Evolutionary conservation across 92 coral and sea anemone genomes (phyloP), one percentile per base, ranked within the genome.

Genomic region (Porites lobata): DNA sequence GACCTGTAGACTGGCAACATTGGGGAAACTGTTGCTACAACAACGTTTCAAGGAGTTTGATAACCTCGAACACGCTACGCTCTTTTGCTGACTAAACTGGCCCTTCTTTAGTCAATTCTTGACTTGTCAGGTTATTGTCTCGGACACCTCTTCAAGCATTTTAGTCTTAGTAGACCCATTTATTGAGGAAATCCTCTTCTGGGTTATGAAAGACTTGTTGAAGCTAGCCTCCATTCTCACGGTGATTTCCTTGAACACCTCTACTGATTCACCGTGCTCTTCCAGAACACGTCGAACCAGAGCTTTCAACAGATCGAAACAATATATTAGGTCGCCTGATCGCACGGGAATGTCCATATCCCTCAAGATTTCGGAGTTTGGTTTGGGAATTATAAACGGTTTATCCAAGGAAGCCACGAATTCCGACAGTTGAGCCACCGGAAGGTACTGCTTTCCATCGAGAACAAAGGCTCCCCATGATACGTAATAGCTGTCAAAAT

Each of bases 251-350:
- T 95, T 92, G 73, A 95, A 95, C 4, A 90, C 92, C 29, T 97
- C 99, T 9, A 96, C 92, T 32, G 96, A 95, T 79, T 95, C 98
- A 52, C 98, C 98, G 69, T 95, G 95, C 61, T 92, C 93, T 53
- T 94, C 98, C 17, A 97, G 87, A 20, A 85, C 90, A 9, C 90
- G 90, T 56, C 94, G 93, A 50, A 97, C 99, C 15, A 97, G 88
- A 43, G 93, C 95, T 79, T 97, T 96, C 9, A 97, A 86, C 68
- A 97, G 87, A 82, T 97, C 99, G 71, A 97, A 95, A 78, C 99
- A 95, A 87, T 97, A 98, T 12, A 94, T 93, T 17, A 92, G 86
- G 29, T 97, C 92, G 10, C 98, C 99, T n/a, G 88, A 87, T 32
- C 99, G 92, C 22, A 97, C 94, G 0, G 99, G 93, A 13, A 97